Evolutionary conservation across 2,113 vertebrate genomes (phyloP), one percentile per base, ranked within the genome.

Genomic region (Lipophrys pholis): DNA sequence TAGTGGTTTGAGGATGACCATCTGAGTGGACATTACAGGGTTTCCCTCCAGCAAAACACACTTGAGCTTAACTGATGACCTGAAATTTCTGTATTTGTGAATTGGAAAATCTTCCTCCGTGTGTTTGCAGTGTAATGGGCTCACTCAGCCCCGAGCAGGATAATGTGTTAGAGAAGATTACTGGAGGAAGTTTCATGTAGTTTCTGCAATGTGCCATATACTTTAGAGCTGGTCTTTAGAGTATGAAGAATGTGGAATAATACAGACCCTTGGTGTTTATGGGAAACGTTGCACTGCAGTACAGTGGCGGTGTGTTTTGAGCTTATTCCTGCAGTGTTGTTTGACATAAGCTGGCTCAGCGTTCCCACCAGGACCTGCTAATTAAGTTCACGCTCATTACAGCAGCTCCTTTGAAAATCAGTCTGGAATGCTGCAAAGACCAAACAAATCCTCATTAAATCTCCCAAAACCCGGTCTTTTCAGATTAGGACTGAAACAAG

Each of bases 381-480:
- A 84, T 81, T 76, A 83, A 63, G 72, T 69, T 68, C 39, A 69
- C 57, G 52, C 73, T 80, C 64, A 81, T 82, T 84, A 80, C 73
- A 68, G 55, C 48, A 65, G 58, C 54, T 73, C 40, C 39, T 78
- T 75, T 65, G 45, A 73, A 77, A 71, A 8, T 5, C 59, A 63
- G 58, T 59, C 9, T 78, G 75, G 62, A 67, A 85, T 53, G 11
- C 59, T 73, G 63, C 55, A 78, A 69, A 65, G 38, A 46, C 64
- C 15, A 77, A 65, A 73, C 21, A 75, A 85, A 83, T 69, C 65
- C 42, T 8, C 5, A 11, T 15, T 11, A 81, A 82, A 78, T 66
- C 40, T 39, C 49, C 67, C 50, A 69, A 9, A 30, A 30, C 46
- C 2, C 4, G 14, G 30, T 69, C 42, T 65, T 75, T 77, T 74